Evolutionary conservation across 2,888 invertebrate species (phyloP).

Genomic region (Trichacis sp.): DNA sequence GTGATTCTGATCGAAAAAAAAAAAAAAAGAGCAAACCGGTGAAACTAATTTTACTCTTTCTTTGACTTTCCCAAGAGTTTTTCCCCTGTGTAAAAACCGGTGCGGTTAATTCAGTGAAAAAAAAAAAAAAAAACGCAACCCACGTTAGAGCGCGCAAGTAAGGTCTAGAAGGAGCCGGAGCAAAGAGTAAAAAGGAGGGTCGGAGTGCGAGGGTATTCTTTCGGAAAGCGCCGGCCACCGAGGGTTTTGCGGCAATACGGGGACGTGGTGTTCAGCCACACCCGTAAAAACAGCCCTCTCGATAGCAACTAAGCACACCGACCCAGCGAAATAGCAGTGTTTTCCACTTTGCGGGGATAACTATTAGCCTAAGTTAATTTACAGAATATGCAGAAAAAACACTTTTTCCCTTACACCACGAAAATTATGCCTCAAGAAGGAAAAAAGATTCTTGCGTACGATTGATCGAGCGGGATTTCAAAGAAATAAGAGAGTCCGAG

Average conservation of each 20-base stretch:
- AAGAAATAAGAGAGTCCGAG: constrained; percentile 24
- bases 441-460: too few relatives aligned
- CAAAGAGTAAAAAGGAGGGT: constrained; percentile 11
- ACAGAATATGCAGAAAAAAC: background rate
- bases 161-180: constrained; percentile 2
- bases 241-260: constrained; percentile 9
- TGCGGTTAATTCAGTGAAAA: background rate
- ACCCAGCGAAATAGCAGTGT: background rate
- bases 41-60: too few relatives aligned
- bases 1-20: too few relatives aligned
- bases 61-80: too few relatives aligned
- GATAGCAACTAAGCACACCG: constrained; percentile 17
- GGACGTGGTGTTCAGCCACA: constrained; percentile 21
- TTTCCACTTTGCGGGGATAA: constrained; percentile 1
- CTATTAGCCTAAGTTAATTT: background rate
- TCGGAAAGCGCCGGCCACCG: constrained; percentile 5
- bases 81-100: too few relatives aligned
- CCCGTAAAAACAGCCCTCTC: constrained; percentile 27
- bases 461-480: constrained; percentile 6
- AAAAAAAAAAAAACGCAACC: background rate
- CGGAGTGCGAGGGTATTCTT: constrained; percentile 7
- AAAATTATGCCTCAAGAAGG: too few relatives aligned
- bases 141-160: background rate
- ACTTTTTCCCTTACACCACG: too few relatives aligned
- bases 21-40: too few relatives aligned